Evolutionary conservation across 1,140 invertebrate genomes (phyloP).

Genomic region (Mizuhopecten yessoensis): DNA sequence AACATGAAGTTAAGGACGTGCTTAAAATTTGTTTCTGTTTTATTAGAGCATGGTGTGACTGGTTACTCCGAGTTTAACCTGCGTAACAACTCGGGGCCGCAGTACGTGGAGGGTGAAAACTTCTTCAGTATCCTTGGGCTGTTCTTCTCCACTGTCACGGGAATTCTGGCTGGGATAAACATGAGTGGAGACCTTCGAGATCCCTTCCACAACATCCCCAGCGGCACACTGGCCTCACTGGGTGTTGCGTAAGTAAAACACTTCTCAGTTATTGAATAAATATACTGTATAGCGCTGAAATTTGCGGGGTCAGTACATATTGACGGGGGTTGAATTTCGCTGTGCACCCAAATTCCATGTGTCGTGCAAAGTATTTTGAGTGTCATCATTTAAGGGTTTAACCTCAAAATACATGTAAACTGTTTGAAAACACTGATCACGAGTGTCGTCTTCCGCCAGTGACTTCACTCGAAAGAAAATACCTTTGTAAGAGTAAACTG

Average conservation of each 20-base stretch:
- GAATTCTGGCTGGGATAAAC: conserved; percentile 96
- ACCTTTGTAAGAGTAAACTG: too few relatives aligned
- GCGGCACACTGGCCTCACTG: conserved; percentile 95
- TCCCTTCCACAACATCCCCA: conserved; percentile 95
- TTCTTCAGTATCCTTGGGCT: conserved; percentile 91
- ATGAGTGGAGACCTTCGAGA: conserved; percentile 98
- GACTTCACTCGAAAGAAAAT: too few relatives aligned
- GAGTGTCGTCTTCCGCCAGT: too few relatives aligned
- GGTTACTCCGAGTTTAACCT: conserved; percentile 93
- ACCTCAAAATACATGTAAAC: too few relatives aligned
- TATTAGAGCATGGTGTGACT: conserved; percentile 91
- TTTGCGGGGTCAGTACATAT: too few relatives aligned
- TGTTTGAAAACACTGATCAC: too few relatives aligned
- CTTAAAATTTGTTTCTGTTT: background rate
- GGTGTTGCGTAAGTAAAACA: conserved; percentile 86
- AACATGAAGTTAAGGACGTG: too few relatives aligned
- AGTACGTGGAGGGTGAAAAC: conserved; percentile 87
- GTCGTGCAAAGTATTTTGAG: too few relatives aligned
- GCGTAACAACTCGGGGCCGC: conserved; percentile 91
- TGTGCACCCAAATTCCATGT: too few relatives aligned
- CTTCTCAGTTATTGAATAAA: background rate
- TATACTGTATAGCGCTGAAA: conserved; percentile 39
- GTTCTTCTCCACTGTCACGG: conserved; percentile 84
- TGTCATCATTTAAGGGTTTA: too few relatives aligned
- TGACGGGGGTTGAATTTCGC: too few relatives aligned